Evolutionary conservation across 2,888 invertebrate species (phyloP).

Genomic region (Campoplex nolae): DNA sequence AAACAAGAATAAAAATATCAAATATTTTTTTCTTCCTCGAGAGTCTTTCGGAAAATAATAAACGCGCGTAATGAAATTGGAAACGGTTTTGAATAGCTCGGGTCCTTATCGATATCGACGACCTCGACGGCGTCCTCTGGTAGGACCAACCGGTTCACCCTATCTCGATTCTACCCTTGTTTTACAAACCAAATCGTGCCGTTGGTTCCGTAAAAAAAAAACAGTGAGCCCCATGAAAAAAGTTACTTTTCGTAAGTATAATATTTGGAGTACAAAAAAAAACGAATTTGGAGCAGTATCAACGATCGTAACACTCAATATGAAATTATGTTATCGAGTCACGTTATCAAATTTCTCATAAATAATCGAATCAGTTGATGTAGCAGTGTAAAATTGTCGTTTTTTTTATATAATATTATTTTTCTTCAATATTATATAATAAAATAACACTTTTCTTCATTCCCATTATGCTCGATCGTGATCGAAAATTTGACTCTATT

Average conservation of each 20-base stretch:
- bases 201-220: slow-evolving; percentile 78
- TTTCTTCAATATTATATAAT: too few relatives aligned
- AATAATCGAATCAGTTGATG: not conserved
- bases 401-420: too few relatives aligned
- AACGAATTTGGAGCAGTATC: not conserved
- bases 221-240: slow-evolving; percentile 73
- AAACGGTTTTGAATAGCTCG: slow-evolving; percentile 62
- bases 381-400: not conserved
- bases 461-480: not conserved
- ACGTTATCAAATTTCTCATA: not conserved
- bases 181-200: slow-evolving; percentile 77
- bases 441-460: not conserved
- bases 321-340: too few relatives aligned
- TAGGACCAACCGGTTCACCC: slow-evolving; percentile 82
- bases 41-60: not conserved
- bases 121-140: slow-evolving; percentile 78
- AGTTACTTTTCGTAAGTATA: slow-evolving; percentile 80
- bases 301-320: not conserved
- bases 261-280: not conserved
- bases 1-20: not conserved
- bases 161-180: slow-evolving; percentile 79
- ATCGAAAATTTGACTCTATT: not conserved
- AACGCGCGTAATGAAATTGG: slow-evolving; percentile 74
- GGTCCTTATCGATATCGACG: slow-evolving; percentile 78
- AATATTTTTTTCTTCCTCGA: not conserved